Conservation (phyloP, 2,113 vertebrate genomes). For the Erythrolamprus reginae region DNA sequence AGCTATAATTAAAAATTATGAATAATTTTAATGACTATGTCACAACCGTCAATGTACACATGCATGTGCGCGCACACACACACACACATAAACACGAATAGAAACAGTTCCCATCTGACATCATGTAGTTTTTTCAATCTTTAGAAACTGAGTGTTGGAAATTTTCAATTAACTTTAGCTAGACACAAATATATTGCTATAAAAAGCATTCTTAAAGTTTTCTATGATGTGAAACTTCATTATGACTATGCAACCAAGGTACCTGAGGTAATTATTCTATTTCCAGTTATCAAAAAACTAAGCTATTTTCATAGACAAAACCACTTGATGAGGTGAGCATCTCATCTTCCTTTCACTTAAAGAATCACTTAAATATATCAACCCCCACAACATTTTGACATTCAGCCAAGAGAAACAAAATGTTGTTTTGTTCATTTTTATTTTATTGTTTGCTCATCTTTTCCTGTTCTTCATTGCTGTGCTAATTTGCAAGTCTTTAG, state of each 20-base stretch:
- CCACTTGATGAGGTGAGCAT: not conserved
- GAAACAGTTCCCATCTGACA: not conserved
- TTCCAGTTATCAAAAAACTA: not conserved
- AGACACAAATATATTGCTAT: not conserved
- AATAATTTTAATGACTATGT: not conserved
- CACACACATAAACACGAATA: not conserved
- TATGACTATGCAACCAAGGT: not conserved
- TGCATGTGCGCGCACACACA: not conserved
- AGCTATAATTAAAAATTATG: not conserved
- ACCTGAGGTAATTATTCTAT: not conserved
- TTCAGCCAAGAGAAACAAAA: not conserved
- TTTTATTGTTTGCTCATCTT: not conserved
- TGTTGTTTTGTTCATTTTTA: not conserved
- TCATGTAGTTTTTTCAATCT: not conserved
- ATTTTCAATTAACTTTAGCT: slow-evolving; percentile 8
- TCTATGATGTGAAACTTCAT: not conserved
- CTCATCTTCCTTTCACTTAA: not conserved
- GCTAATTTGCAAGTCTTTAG: not conserved
- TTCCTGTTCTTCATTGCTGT: not conserved
- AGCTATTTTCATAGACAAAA: not conserved
- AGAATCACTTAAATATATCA: not conserved
- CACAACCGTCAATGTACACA: not conserved
- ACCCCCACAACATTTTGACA: not conserved
- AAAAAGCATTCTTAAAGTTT: not conserved
- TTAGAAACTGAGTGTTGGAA: not conserved